Base-by-base conservation (phyloP, 2,888 invertebrate species). In the Meganola albula region DNA sequence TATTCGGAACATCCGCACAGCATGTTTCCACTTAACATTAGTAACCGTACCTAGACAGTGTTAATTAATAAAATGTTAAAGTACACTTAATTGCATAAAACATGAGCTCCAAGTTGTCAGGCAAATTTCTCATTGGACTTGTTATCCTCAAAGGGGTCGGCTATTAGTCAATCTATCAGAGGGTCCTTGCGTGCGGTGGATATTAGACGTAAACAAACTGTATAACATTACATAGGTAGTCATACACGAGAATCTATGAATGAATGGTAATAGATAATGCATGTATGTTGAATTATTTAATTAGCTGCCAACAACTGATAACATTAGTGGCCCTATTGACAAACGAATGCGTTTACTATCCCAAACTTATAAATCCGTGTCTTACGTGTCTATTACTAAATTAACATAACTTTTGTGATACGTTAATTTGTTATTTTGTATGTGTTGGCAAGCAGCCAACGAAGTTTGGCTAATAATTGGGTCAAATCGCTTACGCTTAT, bases 101-200 rank as follows among this genome's bases (percentile, higher is more conserved):
- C 48, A 47, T 31, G 38, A 47, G 35, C 31, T 40, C 25, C 40
- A 48, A 53, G 45, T 51, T 45, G 54, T 50, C 51, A 53, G 44
- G 45, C 40, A 40, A 51, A 58, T 53, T 49, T 54, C 47, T 56
- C 51, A 50, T 50, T 45, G 44, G 39, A 27, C 32, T 47, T 42
- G 50, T 50, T 44, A 50, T 52, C 45, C 41, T 47, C 40, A 37
- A 48, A 36, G 42, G 60, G 63, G 62, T 64, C 55, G 55, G 56
- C 58, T 63, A 71, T 66, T 68, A 69, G 61, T 69, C 64, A 69
- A 66, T 66, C 56, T 63, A 64, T 66, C 61, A 63, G 65, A 62
- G 37, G 31, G 48, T 37, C 33, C 43, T 61, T 34, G 52, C 53
- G 53, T 58, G 62, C 50, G 48, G 53, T 57, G 48, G 45, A 46